Evolutionary conservation across 2,888 invertebrate species (phyloP).

Genomic region (Leptopilina drosophilae): DNA sequence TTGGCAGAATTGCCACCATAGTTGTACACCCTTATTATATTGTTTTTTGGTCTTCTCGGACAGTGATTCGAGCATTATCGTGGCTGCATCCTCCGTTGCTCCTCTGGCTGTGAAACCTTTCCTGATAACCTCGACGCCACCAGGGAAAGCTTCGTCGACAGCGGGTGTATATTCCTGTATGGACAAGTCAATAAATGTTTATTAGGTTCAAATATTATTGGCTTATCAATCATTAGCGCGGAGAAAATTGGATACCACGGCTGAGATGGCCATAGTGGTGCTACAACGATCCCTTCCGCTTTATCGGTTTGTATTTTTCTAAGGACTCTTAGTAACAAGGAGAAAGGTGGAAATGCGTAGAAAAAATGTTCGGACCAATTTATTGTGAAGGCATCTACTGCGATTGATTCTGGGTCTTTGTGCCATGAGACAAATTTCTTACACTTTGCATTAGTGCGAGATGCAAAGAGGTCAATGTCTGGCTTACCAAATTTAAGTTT

Average conservation of each 20-base stretch:
- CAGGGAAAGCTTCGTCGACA: constrained; percentile 40
- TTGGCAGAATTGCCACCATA: no score
- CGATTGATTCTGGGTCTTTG: not conserved
- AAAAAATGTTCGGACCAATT: not conserved
- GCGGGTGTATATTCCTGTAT: constrained; percentile 51
- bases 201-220: not conserved
- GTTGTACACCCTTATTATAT: no score
- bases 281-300: not conserved
- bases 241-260: not conserved
- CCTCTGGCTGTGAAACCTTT: constrained; percentile 33
- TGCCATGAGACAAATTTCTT: not conserved
- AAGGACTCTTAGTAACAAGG: not conserved
- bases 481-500: not conserved
- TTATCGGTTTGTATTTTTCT: not conserved
- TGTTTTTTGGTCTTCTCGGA: no score
- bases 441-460: not conserved
- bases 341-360: not conserved
- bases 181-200: constrained; percentile 55
- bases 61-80: no score
- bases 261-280: not conserved
- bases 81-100: no score
- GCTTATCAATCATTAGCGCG: constrained; percentile 43
- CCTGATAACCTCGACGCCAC: constrained; percentile 41
- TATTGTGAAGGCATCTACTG: not conserved
- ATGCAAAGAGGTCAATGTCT: not conserved